These are phyloP conservation scores for Lagopus leucura DNA, from an alignment of 2,113 vertebrate species.

Conservation along the genomic window DNA sequence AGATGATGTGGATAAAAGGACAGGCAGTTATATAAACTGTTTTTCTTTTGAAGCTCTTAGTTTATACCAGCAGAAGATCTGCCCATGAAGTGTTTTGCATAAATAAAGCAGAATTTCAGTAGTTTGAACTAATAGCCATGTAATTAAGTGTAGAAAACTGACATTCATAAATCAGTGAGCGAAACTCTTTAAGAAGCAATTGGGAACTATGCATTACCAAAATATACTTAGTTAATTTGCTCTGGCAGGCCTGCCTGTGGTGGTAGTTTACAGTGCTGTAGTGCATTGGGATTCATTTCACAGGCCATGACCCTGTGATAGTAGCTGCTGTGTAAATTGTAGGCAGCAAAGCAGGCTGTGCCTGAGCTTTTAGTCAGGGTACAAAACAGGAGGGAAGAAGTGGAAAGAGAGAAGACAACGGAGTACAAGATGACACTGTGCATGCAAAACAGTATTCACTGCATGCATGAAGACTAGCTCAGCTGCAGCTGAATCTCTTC, in stretches of 20 bases:
- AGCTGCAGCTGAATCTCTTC: neutral
- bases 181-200: neutral
- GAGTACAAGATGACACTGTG: neutral
- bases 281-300: neutral
- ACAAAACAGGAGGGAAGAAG: neutral
- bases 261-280: neutral
- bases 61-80: neutral
- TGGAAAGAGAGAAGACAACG: neutral
- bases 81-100: neutral
- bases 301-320: neutral
- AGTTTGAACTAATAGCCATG: neutral
- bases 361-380: neutral
- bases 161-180: neutral
- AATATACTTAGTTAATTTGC: constrained; percentile 13
- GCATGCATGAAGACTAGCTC: neutral
- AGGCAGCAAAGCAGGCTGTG: neutral
- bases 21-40: neutral
- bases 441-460: neutral
- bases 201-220: neutral
- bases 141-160: neutral
- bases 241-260: neutral
- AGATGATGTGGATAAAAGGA: neutral
- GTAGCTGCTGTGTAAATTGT: neutral
- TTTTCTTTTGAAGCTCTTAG: neutral
- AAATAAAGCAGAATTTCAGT: neutral